Evolutionary conservation across 2,113 vertebrate genomes (phyloP).

Genomic region (Percopsis transmontana): DNA sequence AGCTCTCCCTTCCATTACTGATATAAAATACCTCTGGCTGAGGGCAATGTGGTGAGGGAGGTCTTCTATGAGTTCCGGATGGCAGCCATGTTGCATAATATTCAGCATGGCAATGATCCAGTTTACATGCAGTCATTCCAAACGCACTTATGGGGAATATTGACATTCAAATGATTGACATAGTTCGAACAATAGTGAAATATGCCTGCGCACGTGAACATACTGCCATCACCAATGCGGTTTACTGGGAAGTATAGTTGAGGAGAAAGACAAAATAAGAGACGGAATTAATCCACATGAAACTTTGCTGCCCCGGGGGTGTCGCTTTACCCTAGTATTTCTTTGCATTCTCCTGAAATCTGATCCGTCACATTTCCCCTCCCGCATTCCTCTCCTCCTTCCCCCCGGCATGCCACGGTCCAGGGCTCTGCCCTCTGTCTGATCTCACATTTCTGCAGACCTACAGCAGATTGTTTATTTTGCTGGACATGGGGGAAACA

Average conservation of each 20-base stretch:
- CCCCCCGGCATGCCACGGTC: constrained; percentile 65
- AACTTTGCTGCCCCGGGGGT: constrained; percentile 7
- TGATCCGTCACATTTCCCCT: constrained; percentile 56
- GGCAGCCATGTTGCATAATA: constrained; percentile 13
- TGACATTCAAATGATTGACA: not conserved
- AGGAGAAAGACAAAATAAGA: too few species aligned
- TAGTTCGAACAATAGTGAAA: not conserved
- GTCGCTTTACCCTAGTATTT: constrained; percentile 10
- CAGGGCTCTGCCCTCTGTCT: constrained; percentile 69
- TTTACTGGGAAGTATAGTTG: too few species aligned
- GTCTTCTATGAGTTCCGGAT: constrained; percentile 29
- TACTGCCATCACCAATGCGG: too few species aligned
- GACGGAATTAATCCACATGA: not conserved
- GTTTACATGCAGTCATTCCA: too few species aligned
- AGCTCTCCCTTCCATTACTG: constrained; percentile 29
- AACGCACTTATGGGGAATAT: too few species aligned
- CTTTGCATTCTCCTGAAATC: constrained; percentile 75
- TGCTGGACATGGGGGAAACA: constrained; percentile 66
- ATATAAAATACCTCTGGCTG: constrained; percentile 22
- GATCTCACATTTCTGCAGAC: constrained; percentile 80
- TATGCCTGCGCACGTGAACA: too few species aligned
- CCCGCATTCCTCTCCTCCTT: constrained; percentile 45
- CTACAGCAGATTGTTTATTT: constrained; percentile 90
- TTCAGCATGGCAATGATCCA: too few species aligned
- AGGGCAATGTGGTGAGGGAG: constrained; percentile 10